Percentiles rank a stretch among this genome's conserved stretches.
phyloP scores from a whole-genome alignment of 2,113 vertebrate species.

The Archilochus colubris region DNA sequence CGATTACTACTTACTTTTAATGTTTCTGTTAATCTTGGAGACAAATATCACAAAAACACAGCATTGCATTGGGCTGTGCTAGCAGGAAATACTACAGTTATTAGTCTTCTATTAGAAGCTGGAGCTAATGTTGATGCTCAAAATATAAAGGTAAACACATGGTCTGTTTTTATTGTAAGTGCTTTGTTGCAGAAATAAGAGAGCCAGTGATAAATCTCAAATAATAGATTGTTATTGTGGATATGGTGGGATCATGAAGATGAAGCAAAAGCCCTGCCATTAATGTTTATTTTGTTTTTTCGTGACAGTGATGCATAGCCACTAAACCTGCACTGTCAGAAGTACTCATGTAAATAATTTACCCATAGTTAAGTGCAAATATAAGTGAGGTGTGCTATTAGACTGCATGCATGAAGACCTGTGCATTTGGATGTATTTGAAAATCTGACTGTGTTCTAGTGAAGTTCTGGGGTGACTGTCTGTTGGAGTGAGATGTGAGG shows the following conservation, averaged over 20 bases:
- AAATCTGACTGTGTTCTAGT: background rate
- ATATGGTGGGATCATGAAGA: background rate
- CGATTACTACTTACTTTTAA: constrained; percentile 97
- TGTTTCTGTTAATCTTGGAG: constrained; percentile 97
- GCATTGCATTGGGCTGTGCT: constrained; percentile 98
- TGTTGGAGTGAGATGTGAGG: background rate
- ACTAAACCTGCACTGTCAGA: background rate
- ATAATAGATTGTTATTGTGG: background rate
- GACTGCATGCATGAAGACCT: background rate
- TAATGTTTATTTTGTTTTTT: background rate
- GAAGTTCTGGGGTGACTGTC: background rate
- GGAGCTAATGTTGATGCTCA: constrained; percentile 96
- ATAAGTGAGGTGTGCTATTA: background rate
- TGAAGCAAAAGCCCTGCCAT: background rate
- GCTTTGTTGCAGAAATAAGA: background rate
- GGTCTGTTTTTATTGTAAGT: constrained; percentile 18
- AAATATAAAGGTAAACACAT: constrained; percentile 91
- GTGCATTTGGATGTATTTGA: background rate
- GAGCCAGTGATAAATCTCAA: background rate
- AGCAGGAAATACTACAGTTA: constrained; percentile 99
- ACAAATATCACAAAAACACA: constrained; percentile 99
- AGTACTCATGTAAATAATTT: background rate
- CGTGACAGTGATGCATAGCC: background rate
- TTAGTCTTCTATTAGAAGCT: constrained; percentile 95
- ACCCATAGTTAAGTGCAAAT: background rate